Evolutionary conservation across 2,797 vertebrate genomes (phyloP), one percentile per base, ranked within the genome.

Genomic region (Galagoides demidoff): DNA sequence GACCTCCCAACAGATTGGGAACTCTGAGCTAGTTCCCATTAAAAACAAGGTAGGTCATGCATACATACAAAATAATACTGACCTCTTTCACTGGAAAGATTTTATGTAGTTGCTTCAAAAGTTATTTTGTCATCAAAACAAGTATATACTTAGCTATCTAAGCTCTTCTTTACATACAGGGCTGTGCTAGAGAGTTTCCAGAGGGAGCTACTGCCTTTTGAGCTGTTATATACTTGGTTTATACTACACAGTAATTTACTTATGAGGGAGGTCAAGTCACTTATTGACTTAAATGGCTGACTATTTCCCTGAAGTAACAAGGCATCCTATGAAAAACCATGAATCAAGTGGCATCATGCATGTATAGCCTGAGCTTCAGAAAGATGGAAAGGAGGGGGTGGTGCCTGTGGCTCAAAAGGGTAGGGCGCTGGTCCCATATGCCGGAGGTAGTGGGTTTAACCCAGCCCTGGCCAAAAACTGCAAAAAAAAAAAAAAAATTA

Each of bases 81-180:
- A 61, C 73, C 37, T 61, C 81, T 84, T 71, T 84, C 85, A 88
- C 83, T 31, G 71, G 25, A 85, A 82, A 37, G 78, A 82, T 29
- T 95, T 91, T 66, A 25, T 11, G 37, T 43, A 85, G 84, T 64
- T 79, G 25, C 25, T 45, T 76, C 61, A 59, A 70, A 86, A 73
- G 29, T 76, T 43, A 73, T 92, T 86, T 77, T 81, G 59, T 89
- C 34, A 93, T 81, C 45, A 57, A 82, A 96, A 68, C 17, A 73
- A 45, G 31, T 25, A 59, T 20, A 39, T 43, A 57, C n/a, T 37
- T 77, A 82, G 37, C 64, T 43, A 68, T 37, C 31, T 71, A 27
- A 45, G 52, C 25, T 93, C 37, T 92, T 95, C 77, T 76, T 49
- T 29, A 29, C 25, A 27, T 19, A 29, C 5, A 68, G 61, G 25